These are phyloP conservation scores for Bovichtus variegatus DNA, from an alignment of 2,797 vertebrate genomes.

Conservation along the genomic window DNA sequence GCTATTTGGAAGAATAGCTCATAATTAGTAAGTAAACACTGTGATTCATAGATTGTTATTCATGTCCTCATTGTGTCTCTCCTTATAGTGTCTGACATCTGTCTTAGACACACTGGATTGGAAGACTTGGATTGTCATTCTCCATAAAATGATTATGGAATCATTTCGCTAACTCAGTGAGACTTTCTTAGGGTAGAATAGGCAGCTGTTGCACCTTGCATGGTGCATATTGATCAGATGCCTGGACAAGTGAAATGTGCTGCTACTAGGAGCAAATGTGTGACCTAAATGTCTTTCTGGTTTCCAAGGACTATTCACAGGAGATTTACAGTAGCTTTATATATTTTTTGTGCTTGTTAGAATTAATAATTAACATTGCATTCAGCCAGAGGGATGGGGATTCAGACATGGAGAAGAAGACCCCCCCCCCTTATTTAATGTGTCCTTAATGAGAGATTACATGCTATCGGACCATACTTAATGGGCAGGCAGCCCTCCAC, in stretches of 20 bases:
- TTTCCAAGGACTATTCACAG: not conserved
- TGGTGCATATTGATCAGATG: not conserved
- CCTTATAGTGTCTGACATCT: conserved; percentile 15
- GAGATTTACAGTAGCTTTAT: not conserved
- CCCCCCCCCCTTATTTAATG: not conserved
- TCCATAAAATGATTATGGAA: not conserved
- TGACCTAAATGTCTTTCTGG: not conserved
- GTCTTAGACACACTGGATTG: conserved; percentile 2
- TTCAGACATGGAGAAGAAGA: conserved; percentile 6
- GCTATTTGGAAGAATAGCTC: not conserved
- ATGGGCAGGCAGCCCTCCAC: not conserved
- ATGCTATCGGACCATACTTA: conserved; percentile 26
- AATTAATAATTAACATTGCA: not conserved
- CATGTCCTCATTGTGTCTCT: conserved; percentile 7
- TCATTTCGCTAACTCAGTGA: not conserved
- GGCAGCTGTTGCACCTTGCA: not conserved
- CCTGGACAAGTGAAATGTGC: no score
- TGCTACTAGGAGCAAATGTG: not conserved
- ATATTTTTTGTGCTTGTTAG: not conserved
- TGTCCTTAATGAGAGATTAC: conserved; percentile 44
- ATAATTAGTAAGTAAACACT: not conserved
- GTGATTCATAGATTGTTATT: conserved; percentile 5
- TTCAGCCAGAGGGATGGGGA: conserved; percentile 1
- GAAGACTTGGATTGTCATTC: not conserved
- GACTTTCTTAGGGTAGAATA: not conserved